These are phyloP conservation scores for Reticulitermes speratus DNA, from an alignment of 1,140 invertebrate genomes.

Conservation along the genomic window DNA sequence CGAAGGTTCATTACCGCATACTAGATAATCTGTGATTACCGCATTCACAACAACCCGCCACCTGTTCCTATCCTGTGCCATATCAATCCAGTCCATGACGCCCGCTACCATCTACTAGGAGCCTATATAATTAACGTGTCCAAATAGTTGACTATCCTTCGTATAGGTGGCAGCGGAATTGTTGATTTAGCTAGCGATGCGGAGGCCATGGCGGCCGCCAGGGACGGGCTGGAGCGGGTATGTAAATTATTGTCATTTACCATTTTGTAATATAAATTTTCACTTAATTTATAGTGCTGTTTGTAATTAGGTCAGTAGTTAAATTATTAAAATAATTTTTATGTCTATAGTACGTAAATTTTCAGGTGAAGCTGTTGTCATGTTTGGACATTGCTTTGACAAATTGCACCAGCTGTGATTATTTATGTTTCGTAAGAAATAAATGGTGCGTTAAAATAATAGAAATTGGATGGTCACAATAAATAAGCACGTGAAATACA, in stretches of 20 bases:
- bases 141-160: not conserved
- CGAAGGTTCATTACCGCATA: no score
- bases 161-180: not conserved
- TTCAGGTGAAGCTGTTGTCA: not conserved
- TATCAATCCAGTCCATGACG: no score
- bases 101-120: not conserved
- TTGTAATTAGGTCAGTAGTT: not conserved
- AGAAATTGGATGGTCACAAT: not conserved
- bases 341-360: not conserved
- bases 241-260: constrained; percentile 10
- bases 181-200: constrained; percentile 7
- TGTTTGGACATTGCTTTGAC: not conserved
- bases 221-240: constrained; percentile 9
- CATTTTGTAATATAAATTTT: not conserved
- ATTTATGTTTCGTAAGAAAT: not conserved
- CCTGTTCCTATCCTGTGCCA: no score
- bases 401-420: not conserved
- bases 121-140: not conserved
- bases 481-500: no score
- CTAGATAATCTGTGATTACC: no score
- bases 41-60: no score
- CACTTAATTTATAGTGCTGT: not conserved
- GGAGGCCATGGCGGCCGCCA: not conserved
- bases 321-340: not conserved
- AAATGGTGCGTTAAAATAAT: not conserved